Evolutionary conservation across 2,797 vertebrate species (phyloP).

Genomic region (Danio aesculapii): DNA sequence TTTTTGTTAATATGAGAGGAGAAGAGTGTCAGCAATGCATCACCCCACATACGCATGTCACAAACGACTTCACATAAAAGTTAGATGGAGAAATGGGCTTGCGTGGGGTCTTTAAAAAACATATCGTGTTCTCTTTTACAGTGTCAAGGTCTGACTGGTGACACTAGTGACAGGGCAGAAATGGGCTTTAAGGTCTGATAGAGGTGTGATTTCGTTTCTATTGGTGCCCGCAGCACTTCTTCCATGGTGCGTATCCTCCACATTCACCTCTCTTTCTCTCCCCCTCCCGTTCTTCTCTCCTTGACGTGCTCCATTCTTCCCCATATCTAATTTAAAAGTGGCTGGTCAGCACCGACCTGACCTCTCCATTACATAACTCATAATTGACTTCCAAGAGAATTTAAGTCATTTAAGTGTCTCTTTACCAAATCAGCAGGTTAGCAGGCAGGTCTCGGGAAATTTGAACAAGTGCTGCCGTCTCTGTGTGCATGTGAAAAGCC

Average conservation of each 20-base stretch:
- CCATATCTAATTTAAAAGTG: conserved; percentile 54
- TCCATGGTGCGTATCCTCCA: conserved; percentile 15
- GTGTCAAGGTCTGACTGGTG: conserved; percentile 30
- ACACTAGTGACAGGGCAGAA: conserved; percentile 4
- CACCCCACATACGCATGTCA: conserved; percentile 8
- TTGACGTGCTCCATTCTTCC: conserved; percentile 28
- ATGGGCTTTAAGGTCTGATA: conserved; percentile 24
- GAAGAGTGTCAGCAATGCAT: background rate
- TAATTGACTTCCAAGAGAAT: conserved; percentile 39
- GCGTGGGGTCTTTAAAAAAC: conserved; percentile 16
- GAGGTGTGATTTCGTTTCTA: conserved; percentile 29
- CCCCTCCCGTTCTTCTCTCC: conserved; percentile 42
- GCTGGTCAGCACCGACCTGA: conserved; percentile 58
- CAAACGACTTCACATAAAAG: conserved; percentile 22
- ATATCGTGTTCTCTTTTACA: background rate
- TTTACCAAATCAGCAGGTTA: conserved; percentile 39
- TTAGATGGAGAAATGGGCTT: conserved; percentile 1
- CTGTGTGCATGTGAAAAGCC: background rate
- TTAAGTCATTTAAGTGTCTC: conserved; percentile 7
- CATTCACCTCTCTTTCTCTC: conserved; percentile 28
- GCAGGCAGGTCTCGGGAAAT: conserved; percentile 38
- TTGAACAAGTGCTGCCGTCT: conserved; percentile 29
- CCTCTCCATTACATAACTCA: conserved; percentile 34
- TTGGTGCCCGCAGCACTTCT: conserved; percentile 1
- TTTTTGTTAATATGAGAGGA: conserved; percentile 11